Evolutionary conservation across 2,888 invertebrate species (phyloP), one percentile per base, ranked within the genome.

Genomic region (Drosophila engyochracea): DNA sequence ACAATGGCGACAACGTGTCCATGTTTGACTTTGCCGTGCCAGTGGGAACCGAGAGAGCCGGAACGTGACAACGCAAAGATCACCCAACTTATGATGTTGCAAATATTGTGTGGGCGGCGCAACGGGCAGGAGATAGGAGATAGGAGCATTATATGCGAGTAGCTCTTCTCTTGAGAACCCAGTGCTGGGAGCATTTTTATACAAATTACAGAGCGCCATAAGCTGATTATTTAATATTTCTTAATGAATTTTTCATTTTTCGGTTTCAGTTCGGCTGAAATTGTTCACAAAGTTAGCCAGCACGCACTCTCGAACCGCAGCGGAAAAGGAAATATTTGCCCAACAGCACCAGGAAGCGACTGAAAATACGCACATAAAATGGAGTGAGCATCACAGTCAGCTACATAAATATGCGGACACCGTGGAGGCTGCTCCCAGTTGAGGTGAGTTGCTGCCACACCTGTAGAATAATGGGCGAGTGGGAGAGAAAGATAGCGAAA

Each of bases 201-300:
- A 58, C 51, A 66, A 67, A 62, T 77, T 74, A 65, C 65, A 25
- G 35, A 35, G 37, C 65, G 57, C 25, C 59, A 65, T 76, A 89
- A 87, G 89, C 89, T 80, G 85, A 89, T 89, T 86, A 87, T 89
- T 87, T 77, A 86, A 86, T 85, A 86, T 86, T 85, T 89, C 85
- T 69, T 79, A 85, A 87, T 89, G 74, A 78, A 87, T 85, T 84
- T 89, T 80, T 74, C 60, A 78, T 70, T 72, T 49, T 31, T 7
- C 16, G 47, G 7, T 7, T 49, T 37, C 51, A 49, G 52, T 28
- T 28, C 16, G 25, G 16, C 28, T 25, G 25, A 53, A 59, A 54
- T 68, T 53, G 53, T 51, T 35, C 57, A 30, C 51, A 28, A 62
- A 33, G 28, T 52, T n/a, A 25, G 28, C 55, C 60, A 33, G 39